These are phyloP conservation scores for Latrodectus hesperus DNA, from an alignment of 2,888 invertebrate species.

Conservation along the genomic window DNA sequence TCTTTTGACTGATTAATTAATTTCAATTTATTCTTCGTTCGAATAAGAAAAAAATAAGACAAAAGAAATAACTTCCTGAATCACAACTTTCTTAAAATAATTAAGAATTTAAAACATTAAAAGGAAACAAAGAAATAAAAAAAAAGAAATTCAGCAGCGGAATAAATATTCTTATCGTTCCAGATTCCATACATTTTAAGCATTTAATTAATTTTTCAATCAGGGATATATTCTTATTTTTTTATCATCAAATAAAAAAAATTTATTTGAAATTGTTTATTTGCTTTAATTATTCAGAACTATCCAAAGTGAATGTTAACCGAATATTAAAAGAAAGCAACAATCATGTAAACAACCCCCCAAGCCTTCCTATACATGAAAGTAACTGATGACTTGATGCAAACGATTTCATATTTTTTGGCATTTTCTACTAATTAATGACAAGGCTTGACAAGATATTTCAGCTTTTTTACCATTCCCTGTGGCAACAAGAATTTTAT, in stretches of 20 bases:
- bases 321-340: background rate
- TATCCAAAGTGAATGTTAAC: background rate
- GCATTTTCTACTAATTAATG: conserved; percentile 30
- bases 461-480: conserved; percentile 2
- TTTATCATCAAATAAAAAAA: background rate
- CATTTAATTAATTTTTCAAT: conserved; percentile 5
- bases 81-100: background rate
- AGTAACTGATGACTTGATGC: conserved; percentile 17
- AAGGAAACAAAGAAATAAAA: background rate
- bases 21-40: conserved; percentile 19
- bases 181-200: background rate
- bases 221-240: background rate
- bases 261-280: background rate
- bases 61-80: background rate
- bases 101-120: conserved; percentile 3
- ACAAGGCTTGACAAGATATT: conserved; percentile 32
- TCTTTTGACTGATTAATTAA: conserved; percentile 48
- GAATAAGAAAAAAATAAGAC: conserved; percentile 9
- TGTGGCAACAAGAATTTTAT: conserved; percentile 1
- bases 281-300: conserved; percentile 35
- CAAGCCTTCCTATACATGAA: background rate
- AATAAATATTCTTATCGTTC: background rate
- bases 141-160: background rate
- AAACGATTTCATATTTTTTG: conserved; percentile 35
- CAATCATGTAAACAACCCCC: background rate